Conservation (phyloP, 2,113 vertebrate genomes). For the Notechis scutatus region DNA sequence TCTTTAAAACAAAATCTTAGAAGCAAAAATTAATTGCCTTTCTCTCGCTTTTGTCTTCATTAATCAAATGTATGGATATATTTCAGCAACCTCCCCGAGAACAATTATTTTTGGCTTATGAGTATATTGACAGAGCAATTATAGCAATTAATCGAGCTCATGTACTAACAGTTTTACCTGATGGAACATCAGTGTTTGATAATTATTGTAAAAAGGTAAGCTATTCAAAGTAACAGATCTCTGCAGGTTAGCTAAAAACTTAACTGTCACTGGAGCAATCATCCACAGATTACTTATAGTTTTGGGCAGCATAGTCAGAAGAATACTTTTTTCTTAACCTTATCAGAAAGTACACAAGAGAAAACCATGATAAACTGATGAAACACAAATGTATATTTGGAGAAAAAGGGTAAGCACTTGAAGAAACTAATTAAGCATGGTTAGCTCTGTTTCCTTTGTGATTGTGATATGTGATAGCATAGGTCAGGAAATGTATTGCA, state of each 20-base stretch:
- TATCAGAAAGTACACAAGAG: background rate
- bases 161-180: constrained; percentile 51
- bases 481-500: background rate
- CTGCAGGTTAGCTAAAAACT: background rate
- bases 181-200: constrained; percentile 72
- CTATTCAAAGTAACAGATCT: constrained; percentile 2
- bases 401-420: background rate
- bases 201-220: constrained; percentile 76
- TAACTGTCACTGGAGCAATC: background rate
- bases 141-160: constrained; percentile 62
- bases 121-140: constrained; percentile 74
- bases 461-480: background rate
- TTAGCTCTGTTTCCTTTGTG: background rate
- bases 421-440: background rate
- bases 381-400: background rate
- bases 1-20: background rate
- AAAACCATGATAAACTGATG: background rate
- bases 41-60: background rate
- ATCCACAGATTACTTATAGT: background rate
- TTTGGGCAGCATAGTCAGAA: background rate
- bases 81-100: constrained; percentile 73
- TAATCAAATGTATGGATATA: constrained; percentile 34
- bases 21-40: constrained; percentile 10
- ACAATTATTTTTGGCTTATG: constrained; percentile 73
- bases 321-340: background rate